Evolutionary conservation across 2,113 vertebrate species (phyloP).

Genomic region (Meriones unguiculatus): DNA sequence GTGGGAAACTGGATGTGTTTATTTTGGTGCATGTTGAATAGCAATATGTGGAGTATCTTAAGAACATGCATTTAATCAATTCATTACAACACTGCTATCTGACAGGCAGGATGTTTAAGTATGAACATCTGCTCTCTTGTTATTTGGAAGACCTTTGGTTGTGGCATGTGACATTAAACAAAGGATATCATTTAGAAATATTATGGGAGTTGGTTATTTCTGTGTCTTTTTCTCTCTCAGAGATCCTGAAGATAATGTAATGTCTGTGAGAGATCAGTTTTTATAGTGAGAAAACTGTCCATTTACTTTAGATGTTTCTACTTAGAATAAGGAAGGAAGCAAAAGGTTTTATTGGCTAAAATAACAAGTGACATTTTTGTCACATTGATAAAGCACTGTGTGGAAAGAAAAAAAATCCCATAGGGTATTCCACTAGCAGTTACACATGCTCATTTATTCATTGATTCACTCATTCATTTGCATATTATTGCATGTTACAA

Average conservation of each 20-base stretch:
- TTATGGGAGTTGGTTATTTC: not conserved
- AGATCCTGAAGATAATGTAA: not conserved
- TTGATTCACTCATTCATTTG: not conserved
- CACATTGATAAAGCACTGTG: not conserved
- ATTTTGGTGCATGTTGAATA: not conserved
- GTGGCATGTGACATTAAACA: conserved; percentile 13
- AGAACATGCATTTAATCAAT: conserved; percentile 3
- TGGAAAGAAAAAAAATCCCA: not conserved
- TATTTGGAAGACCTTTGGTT: conserved; percentile 40
- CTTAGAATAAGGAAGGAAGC: not conserved
- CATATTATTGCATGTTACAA: not conserved
- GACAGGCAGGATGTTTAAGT: conserved; percentile 5
- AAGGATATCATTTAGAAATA: conserved; percentile 20
- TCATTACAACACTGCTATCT: not conserved
- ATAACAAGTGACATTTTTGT: not conserved
- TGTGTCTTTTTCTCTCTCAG: not conserved
- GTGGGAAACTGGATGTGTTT: not conserved
- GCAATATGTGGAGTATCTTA: not conserved
- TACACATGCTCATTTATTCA: not conserved
- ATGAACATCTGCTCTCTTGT: conserved; percentile 23
- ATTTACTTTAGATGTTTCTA: not conserved
- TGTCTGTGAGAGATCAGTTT: not conserved
- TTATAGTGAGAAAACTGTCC: not conserved
- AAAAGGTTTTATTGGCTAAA: not conserved
- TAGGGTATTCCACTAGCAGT: not conserved